Evolutionary conservation across 2,113 vertebrate species (phyloP).

Genomic region (Petroica traversi): DNA sequence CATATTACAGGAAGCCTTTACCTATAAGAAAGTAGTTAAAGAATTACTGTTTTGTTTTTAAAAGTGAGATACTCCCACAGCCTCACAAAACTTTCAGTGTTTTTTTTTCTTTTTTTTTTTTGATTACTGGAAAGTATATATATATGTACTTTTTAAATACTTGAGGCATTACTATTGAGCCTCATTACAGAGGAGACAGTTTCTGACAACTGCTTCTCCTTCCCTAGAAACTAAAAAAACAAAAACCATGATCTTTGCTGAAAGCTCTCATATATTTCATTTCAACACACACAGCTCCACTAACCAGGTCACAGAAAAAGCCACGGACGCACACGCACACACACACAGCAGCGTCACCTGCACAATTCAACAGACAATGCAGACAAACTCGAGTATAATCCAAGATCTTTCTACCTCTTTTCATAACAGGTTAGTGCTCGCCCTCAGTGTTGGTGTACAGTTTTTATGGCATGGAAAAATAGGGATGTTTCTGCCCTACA

Average conservation of each 20-base stretch:
- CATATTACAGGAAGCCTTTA: slow-evolving; percentile 51
- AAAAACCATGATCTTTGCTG: slow-evolving; percentile 70
- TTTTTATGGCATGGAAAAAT: slow-evolving; percentile 86
- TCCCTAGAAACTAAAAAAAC: slow-evolving; percentile 52
- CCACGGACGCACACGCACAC: slow-evolving; percentile 59
- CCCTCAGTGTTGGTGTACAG: slow-evolving; percentile 84
- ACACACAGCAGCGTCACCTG: slow-evolving; percentile 68
- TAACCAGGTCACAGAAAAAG: slow-evolving; percentile 78
- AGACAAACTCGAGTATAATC: slow-evolving; percentile 78
- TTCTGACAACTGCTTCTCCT: slow-evolving; percentile 13
- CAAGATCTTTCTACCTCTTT: slow-evolving; percentile 85
- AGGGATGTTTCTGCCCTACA: slow-evolving; percentile 83
- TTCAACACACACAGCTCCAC: slow-evolving; percentile 68
- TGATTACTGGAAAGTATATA: background rate
- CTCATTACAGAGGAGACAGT: background rate
- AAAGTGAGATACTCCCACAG: slow-evolving; percentile 12
- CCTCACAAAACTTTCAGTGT: slow-evolving; percentile 7
- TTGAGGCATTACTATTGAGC: background rate
- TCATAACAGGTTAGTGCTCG: slow-evolving; percentile 85
- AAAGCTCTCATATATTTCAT: slow-evolving; percentile 61
- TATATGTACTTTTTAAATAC: background rate
- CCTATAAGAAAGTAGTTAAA: slow-evolving; percentile 54
- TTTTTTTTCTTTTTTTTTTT: background rate
- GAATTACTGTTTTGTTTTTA: slow-evolving; percentile 36
- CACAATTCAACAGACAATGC: slow-evolving; percentile 75